A percentile compares a stretch with the other conserved stretches of the same genome.
Evolutionary conservation across 2,888 invertebrate genomes (phyloP).

Genomic region (Mechanitis mazaeus): DNA sequence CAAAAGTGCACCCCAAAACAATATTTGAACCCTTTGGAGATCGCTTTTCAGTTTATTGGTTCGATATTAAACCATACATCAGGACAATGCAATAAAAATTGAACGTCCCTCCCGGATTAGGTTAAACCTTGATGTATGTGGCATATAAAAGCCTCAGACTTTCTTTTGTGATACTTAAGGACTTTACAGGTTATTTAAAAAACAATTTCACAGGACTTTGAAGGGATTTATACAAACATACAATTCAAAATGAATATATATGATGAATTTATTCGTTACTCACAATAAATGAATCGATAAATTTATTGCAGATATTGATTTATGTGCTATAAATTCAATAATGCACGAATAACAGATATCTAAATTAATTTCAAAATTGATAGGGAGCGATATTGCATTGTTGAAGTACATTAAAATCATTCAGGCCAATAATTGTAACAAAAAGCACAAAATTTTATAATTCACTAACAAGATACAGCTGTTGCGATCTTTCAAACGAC

Average conservation of each 20-base stretch:
- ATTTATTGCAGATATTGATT: slow-evolving; percentile 59
- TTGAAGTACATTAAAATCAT: slow-evolving; percentile 49
- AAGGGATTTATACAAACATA: slow-evolving; percentile 13
- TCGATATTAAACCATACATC: slow-evolving; percentile 66
- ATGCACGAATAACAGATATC: slow-evolving; percentile 47
- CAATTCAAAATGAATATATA: slow-evolving; percentile 39
- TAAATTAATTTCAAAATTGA: slow-evolving; percentile 31
- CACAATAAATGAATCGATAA: slow-evolving; percentile 48
- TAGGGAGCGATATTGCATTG: slow-evolving; percentile 43
- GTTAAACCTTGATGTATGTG: slow-evolving; percentile 72
- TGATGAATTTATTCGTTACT: slow-evolving; percentile 44
- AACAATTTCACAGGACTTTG: slow-evolving; percentile 50
- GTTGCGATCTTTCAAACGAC: slow-evolving; percentile 61
- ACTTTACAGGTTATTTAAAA: slow-evolving; percentile 55
- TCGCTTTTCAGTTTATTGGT: slow-evolving; percentile 57
- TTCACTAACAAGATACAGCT: slow-evolving; percentile 74
- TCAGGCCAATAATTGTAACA: slow-evolving; percentile 69
- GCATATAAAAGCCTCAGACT: slow-evolving; percentile 63
- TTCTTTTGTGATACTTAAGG: slow-evolving; percentile 48
- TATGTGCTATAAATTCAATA: slow-evolving; percentile 60
- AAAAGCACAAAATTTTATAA: slow-evolving; percentile 57
- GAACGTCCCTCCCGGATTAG: slow-evolving; percentile 68
- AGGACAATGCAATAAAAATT: slow-evolving; percentile 70
- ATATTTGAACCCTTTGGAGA: slow-evolving; percentile 53
- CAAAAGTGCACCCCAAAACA: slow-evolving; percentile 34